Evolutionary conservation across 2,113 vertebrate genomes (phyloP).

Genomic region (Tragelaphus strepsiceros): DNA sequence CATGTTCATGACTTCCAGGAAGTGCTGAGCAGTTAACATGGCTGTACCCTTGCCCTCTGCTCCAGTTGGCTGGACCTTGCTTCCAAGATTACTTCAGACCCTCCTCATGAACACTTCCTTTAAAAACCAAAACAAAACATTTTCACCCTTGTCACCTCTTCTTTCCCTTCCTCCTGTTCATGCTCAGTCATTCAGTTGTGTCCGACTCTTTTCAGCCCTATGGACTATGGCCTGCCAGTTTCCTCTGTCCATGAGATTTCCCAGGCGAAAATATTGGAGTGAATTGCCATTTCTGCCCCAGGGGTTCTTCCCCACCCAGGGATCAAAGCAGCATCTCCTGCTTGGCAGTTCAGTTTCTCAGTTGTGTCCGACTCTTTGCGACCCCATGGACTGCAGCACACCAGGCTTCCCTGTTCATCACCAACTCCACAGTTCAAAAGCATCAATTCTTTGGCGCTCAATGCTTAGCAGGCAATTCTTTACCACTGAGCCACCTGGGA

Average conservation of each 20-base stretch:
- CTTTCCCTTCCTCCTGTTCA: neutral
- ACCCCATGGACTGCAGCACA: neutral
- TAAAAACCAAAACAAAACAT: neutral
- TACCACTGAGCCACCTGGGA: neutral
- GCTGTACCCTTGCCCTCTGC: fast-evolving
- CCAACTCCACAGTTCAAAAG: neutral
- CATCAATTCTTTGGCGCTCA: neutral
- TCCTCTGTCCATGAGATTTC: neutral
- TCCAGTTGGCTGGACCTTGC: neutral
- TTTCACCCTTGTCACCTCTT: neutral
- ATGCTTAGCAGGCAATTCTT: neutral
- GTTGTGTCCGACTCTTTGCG: neutral
- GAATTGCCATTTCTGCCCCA: neutral
- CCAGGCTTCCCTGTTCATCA: neutral
- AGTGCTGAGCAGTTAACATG: neutral
- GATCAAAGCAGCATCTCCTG: neutral
- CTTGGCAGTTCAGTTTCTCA: neutral
- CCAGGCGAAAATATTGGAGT: neutral
- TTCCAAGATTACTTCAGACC: neutral
- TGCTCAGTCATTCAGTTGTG: neutral
- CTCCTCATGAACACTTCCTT: neutral
- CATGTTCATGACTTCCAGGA: neutral
- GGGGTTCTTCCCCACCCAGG: neutral
- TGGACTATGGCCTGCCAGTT: neutral
- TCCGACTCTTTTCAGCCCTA: neutral